Conservation (phyloP, 2,113 vertebrate species). For the Eubucco bourcierii region DNA sequence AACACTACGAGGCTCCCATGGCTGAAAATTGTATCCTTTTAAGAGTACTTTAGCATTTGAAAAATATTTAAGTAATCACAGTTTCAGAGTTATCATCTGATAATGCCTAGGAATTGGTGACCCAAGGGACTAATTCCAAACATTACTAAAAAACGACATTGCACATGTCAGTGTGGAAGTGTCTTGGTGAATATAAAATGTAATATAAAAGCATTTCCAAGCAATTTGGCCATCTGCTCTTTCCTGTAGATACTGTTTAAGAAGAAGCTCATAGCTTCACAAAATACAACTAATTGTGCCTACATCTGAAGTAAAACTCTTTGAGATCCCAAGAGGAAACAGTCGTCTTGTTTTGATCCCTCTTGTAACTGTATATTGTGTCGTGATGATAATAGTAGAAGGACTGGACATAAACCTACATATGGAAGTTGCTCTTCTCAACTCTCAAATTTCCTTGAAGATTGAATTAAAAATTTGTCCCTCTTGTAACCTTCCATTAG, state of each 20-base stretch:
- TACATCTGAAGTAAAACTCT: constrained; percentile 37
- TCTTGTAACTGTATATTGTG: neutral
- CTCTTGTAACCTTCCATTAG: neutral
- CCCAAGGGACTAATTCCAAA: constrained; percentile 71
- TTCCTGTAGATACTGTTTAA: constrained; percentile 47
- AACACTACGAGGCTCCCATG: constrained; percentile 14
- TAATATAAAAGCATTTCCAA: constrained; percentile 66
- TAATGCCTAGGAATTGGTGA: constrained; percentile 61
- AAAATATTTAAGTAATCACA: constrained; percentile 63
- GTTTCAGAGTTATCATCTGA: constrained; percentile 67
- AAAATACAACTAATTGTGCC: neutral
- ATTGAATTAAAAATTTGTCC: neutral
- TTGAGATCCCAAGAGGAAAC: neutral
- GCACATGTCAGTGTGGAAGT: constrained; percentile 54
- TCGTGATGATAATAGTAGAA: neutral
- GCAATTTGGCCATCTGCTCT: constrained; percentile 66
- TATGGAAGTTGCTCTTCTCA: neutral
- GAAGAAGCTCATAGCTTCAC: constrained; percentile 16
- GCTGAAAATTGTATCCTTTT: constrained; percentile 59
- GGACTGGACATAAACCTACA: neutral
- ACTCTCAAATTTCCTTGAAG: neutral
- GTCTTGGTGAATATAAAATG: constrained; percentile 59
- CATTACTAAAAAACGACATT: constrained; percentile 69
- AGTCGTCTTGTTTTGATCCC: neutral
- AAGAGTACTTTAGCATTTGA: constrained; percentile 52